Conservation (phyloP, 2,113 vertebrate species). For the Xiphias gladius region DNA sequence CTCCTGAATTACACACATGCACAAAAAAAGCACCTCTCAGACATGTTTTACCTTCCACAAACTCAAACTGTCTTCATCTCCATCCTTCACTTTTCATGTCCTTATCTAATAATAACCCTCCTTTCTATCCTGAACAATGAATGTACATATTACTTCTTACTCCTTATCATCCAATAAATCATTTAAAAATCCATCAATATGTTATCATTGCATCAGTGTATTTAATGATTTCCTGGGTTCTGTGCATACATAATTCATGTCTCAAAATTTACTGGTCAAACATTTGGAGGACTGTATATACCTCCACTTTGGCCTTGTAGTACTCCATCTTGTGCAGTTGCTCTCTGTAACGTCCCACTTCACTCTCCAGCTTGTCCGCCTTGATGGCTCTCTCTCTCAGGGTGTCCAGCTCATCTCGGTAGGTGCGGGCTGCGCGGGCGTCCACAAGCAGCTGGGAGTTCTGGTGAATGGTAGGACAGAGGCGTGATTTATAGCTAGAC, state of each 20-base stretch:
- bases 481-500: background rate
- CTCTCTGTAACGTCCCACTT: constrained; percentile 94
- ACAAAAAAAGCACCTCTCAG: background rate
- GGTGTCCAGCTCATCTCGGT: constrained; percentile 95
- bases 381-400: constrained; percentile 94
- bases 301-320: constrained; percentile 97
- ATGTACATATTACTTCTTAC: too few species aligned
- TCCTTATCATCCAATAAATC: background rate
- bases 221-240: background rate
- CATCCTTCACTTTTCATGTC: background rate
- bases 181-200: background rate
- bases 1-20: constrained; percentile 84
- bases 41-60: background rate
- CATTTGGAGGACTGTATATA: constrained; percentile 56
- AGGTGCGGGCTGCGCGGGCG: constrained; percentile 93
- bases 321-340: constrained; percentile 97
- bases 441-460: constrained; percentile 93
- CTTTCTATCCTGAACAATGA: background rate
- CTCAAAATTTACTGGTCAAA: background rate
- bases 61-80: background rate
- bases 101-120: background rate
- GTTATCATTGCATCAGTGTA: background rate
- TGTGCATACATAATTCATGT: background rate
- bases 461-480: constrained; percentile 75
- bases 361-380: constrained; percentile 98